Conservation (phyloP, 2,888 invertebrate species). For the Hesperia comma region DNA sequence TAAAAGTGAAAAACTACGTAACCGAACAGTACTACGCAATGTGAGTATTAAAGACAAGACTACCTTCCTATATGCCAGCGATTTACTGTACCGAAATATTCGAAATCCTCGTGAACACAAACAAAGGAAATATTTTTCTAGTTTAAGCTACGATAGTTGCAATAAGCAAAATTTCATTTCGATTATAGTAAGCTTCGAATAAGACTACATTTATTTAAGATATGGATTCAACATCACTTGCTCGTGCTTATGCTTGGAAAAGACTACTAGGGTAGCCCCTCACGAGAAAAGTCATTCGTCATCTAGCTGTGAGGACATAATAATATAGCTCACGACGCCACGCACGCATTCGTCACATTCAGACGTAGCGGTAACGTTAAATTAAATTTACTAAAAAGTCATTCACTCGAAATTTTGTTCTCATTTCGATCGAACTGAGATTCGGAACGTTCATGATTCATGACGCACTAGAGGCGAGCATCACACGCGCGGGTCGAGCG, state of each 20-base stretch:
- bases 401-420: slow-evolving; percentile 31
- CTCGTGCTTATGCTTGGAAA: slow-evolving; percentile 37
- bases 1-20: slow-evolving; percentile 30
- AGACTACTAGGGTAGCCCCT: slow-evolving; percentile 10
- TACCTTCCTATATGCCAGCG: slow-evolving; percentile 33
- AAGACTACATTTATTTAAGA: slow-evolving; percentile 65
- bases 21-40: slow-evolving; percentile 29
- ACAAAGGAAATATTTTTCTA: slow-evolving; percentile 40
- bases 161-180: slow-evolving; percentile 50
- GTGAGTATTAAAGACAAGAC: slow-evolving; percentile 34
- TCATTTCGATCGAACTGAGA: slow-evolving; percentile 42
- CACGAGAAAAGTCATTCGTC: slow-evolving; percentile 17
- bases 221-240: slow-evolving; percentile 80
- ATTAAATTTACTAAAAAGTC: slow-evolving; percentile 52
- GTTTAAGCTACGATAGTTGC: slow-evolving; percentile 42
- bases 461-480: slow-evolving; percentile 10
- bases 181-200: slow-evolving; percentile 54
- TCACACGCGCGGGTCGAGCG: slow-evolving; percentile 63
- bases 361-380: slow-evolving; percentile 15
- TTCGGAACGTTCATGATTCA: slow-evolving; percentile 42
- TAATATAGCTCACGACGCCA: slow-evolving; percentile 1
- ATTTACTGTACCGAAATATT: slow-evolving; percentile 20
- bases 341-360: slow-evolving; percentile 7
- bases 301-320: not conserved
- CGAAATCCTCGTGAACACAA: slow-evolving; percentile 40